Conservation (phyloP, 2,888 invertebrate genomes). For the Drosophila paranaensis region DNA sequence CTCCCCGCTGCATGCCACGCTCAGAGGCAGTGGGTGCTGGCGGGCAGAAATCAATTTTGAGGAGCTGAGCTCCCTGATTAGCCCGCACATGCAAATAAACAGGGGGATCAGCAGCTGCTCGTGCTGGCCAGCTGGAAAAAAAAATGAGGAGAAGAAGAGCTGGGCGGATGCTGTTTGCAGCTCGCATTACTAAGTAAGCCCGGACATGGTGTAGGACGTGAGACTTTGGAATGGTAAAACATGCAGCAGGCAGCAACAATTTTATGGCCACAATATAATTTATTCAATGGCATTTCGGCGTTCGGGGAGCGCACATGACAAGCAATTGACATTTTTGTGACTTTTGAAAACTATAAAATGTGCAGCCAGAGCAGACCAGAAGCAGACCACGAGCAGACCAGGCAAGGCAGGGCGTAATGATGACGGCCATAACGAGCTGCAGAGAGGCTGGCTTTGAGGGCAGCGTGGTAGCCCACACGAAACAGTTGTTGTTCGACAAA, state of each 20-base stretch:
- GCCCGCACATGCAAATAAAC: conserved; percentile 51
- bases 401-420: conserved; percentile 66
- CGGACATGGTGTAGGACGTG: conserved; percentile 41
- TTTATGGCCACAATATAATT: conserved; percentile 77
- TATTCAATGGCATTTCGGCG: conserved; percentile 76
- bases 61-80: conserved; percentile 51
- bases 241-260: conserved; percentile 72
- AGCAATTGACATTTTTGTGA: conserved; percentile 81
- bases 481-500: conserved; percentile 65
- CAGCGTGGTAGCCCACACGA: conserved; percentile 48
- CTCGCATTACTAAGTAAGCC: conserved; percentile 46
- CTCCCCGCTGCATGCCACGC: neutral
- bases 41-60: conserved; percentile 52
- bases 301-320: conserved; percentile 67
- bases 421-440: conserved; percentile 67
- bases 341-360: conserved; percentile 81
- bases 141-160: neutral
- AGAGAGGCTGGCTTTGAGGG: conserved; percentile 12
- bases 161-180: conserved; percentile 16
- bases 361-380: conserved; percentile 52
- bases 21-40: neutral
- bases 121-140: neutral
- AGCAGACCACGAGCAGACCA: conserved; percentile 15
- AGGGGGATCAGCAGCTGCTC: neutral
- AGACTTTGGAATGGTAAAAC: conserved; percentile 44